phyloP scores from a whole-genome alignment of 2,888 invertebrate species.

The Coleophora deauratella region DNA sequence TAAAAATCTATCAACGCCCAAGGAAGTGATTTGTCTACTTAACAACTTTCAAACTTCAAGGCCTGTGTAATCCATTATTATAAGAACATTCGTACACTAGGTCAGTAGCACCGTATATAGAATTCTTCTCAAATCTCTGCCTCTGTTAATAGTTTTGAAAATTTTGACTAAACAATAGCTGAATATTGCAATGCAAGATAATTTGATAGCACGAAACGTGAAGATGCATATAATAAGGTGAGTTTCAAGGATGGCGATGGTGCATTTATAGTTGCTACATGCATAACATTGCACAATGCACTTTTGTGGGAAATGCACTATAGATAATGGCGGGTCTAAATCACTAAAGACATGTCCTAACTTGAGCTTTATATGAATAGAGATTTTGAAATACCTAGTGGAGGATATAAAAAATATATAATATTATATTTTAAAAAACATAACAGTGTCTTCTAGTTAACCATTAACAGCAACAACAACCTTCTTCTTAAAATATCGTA shows the following conservation, averaged over 20 bases:
- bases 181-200: neutral
- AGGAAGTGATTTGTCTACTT: neutral
- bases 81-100: no score
- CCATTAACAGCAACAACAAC: no score
- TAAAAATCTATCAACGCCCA: neutral
- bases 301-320: neutral
- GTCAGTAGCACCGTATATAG: no score
- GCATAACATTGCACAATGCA: neutral
- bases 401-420: no score
- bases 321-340: neutral
- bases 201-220: conserved; percentile 10
- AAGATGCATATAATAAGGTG: conserved; percentile 16
- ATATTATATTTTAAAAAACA: no score
- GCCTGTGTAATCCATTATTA: neutral
- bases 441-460: no score
- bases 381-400: neutral
- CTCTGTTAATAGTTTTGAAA: no score
- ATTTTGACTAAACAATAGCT: no score
- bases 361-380: no score
- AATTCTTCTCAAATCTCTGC: no score
- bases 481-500: no score
- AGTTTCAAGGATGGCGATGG: conserved; percentile 9
- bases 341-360: neutral
- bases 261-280: conserved; percentile 3
- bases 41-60: neutral